These are phyloP conservation scores for Pungitius pungitius DNA, from an alignment of 2,113 vertebrate species.

Conservation along the genomic window DNA sequence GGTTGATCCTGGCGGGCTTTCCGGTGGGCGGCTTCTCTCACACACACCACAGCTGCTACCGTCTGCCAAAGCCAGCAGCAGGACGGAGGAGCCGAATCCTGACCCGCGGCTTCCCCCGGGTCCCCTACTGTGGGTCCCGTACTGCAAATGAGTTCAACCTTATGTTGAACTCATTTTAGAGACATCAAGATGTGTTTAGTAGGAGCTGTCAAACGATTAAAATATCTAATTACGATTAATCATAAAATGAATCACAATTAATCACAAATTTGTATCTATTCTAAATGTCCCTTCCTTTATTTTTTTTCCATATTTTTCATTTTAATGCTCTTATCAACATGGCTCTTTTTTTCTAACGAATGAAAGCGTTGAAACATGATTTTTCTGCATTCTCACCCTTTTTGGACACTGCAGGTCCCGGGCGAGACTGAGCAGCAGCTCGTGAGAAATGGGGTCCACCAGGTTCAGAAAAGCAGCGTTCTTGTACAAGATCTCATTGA, in stretches of 20 bases:
- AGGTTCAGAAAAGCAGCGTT: conserved; percentile 89
- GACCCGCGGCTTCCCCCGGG: neutral
- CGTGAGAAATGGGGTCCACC: conserved; percentile 93
- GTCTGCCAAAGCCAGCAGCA: conserved; percentile 15
- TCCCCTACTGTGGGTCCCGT: neutral
- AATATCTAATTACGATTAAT: too few species aligned
- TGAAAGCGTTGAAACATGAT: conserved; percentile 9
- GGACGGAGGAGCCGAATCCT: conserved; percentile 22
- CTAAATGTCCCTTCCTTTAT: too few species aligned
- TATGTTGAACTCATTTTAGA: too few species aligned
- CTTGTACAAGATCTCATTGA: conserved; percentile 90
- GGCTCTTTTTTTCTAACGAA: conserved; percentile 2
- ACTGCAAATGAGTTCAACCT: too few species aligned
- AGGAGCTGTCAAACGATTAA: too few species aligned
- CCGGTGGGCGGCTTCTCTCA: neutral
- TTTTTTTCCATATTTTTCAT: too few species aligned
- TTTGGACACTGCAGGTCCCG: conserved; percentile 90
- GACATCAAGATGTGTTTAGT: too few species aligned
- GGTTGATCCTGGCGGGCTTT: conserved; percentile 12
- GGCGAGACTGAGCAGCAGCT: conserved; percentile 87
- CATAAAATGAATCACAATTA: too few species aligned
- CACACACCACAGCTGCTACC: conserved; percentile 24
- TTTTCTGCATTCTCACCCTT: conserved; percentile 76
- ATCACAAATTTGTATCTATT: too few species aligned
- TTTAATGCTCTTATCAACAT: too few species aligned